A percentile compares a stretch with the other conserved stretches of the same genome.
Evolutionary conservation across 35 echinoderm and acorn worm genomes (phyloP).

Genomic region (Chiridota heheva): DNA sequence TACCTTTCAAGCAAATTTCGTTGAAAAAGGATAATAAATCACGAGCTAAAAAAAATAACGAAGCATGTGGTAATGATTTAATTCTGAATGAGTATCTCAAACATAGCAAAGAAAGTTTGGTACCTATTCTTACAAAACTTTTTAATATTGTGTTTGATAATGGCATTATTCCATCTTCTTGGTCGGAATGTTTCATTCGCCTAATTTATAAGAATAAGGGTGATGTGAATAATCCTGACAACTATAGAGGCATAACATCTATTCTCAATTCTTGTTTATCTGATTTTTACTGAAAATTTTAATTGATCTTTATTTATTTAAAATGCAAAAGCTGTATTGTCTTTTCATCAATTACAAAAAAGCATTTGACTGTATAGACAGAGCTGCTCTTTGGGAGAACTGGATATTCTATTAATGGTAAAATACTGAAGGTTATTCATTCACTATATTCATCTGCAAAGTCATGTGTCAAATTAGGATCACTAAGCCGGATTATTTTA

Average conservation of each 20-base stretch:
- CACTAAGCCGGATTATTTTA: no score
- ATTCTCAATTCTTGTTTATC: not conserved
- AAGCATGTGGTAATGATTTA: not conserved
- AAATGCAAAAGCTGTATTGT: not conserved
- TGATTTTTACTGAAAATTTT: not conserved
- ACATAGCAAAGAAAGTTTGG: not conserved
- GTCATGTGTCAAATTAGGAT: no score
- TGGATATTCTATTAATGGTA: no score
- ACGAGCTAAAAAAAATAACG: no score
- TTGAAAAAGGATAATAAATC: no score
- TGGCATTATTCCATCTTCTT: not conserved
- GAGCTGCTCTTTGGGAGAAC: no score
- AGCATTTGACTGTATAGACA: no score
- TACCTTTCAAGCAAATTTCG: no score
- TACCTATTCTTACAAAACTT: not conserved
- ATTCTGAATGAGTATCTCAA: not conserved
- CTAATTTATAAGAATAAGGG: constrained; percentile 12
- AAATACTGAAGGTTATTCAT: no score
- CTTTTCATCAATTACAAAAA: no score
- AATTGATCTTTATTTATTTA: not conserved
- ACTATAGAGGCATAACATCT: not conserved
- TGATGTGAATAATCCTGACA: not conserved
- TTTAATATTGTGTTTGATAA: constrained; percentile 8
- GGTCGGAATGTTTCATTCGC: not conserved
- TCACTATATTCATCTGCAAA: no score